Evolutionary conservation across 2,888 invertebrate genomes (phyloP).

Genomic region (Xestobium rufovillosum): DNA sequence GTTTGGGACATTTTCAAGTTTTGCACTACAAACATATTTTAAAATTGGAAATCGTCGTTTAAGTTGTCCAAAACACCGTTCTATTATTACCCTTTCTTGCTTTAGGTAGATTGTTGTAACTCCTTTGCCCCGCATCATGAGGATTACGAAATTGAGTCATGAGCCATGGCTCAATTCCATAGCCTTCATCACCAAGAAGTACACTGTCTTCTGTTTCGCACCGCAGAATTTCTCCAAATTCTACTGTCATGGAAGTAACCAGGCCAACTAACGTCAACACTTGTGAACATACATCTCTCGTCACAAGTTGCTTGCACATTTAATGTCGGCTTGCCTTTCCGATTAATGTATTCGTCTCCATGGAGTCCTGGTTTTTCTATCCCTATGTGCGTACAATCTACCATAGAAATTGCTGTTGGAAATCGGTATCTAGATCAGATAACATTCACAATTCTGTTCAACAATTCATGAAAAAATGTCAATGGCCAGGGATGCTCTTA

Average conservation of each 20-base stretch:
- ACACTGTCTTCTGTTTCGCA: too few relatives aligned
- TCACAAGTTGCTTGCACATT: conserved; percentile 18
- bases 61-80: conserved; percentile 22
- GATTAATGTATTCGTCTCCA: conserved; percentile 15
- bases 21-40: too few relatives aligned
- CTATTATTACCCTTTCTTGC: conserved; percentile 21
- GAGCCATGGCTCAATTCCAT: conserved; percentile 1
- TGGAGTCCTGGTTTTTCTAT: conserved; percentile 12
- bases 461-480: too few relatives aligned
- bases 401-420: not conserved
- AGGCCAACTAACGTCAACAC: conserved; percentile 17
- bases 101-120: conserved; percentile 17
- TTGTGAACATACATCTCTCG: conserved; percentile 15
- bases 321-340: conserved; percentile 12
- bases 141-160: conserved; percentile 14
- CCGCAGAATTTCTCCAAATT: conserved; percentile 19
- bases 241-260: conserved; percentile 16
- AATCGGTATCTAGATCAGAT: not conserved
- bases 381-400: conserved; percentile 3
- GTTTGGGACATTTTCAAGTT: too few relatives aligned
- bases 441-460: too few relatives aligned
- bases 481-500: too few relatives aligned
- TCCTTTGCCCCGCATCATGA: conserved; percentile 13
- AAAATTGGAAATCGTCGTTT: conserved; percentile 21
- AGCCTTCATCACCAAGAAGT: conserved; percentile 1